Conservation (phyloP, 2,113 vertebrate genomes). For the Gnathonemus longibarbis region DNA sequence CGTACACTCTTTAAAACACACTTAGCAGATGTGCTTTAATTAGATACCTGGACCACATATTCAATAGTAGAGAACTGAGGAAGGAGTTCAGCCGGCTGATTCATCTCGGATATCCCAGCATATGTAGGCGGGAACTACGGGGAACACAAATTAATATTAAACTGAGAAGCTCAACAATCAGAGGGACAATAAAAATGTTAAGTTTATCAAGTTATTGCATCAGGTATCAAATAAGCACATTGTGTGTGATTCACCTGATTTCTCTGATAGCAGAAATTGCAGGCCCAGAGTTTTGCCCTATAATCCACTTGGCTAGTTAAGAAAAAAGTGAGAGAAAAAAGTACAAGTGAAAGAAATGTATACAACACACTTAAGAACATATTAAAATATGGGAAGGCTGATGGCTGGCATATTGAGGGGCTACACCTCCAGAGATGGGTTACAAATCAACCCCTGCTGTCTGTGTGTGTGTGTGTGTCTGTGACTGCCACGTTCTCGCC, state of each 20-base stretch:
- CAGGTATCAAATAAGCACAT: background rate
- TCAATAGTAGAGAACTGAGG: conserved; percentile 98
- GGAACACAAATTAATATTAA: conserved; percentile 2
- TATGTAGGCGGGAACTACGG: conserved; percentile 92
- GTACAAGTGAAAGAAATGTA: background rate
- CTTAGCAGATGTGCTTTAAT: background rate
- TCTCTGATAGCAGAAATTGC: conserved; percentile 98
- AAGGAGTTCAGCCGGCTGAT: conserved; percentile 92
- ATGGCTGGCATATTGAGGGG: background rate
- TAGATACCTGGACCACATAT: conserved; percentile 91
- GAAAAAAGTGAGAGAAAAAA: conserved; percentile 22
- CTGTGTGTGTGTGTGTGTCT: background rate
- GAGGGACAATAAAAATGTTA: background rate
- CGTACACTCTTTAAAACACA: background rate
- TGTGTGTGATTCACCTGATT: conserved; percentile 74
- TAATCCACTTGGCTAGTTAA: conserved; percentile 92
- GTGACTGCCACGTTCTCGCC: background rate
- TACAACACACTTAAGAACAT: background rate
- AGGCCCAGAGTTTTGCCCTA: conserved; percentile 95
- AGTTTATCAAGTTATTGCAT: background rate
- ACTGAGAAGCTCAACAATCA: background rate
- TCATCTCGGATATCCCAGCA: conserved; percentile 92
- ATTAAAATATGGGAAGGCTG: background rate
- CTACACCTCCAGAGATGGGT: background rate
- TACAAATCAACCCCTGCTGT: background rate